A percentile compares a stretch with the other conserved stretches of the same genome.
These are phyloP conservation scores for Calosoma granatense DNA, from an alignment of 1,140 invertebrate species.

Conservation along the genomic window DNA sequence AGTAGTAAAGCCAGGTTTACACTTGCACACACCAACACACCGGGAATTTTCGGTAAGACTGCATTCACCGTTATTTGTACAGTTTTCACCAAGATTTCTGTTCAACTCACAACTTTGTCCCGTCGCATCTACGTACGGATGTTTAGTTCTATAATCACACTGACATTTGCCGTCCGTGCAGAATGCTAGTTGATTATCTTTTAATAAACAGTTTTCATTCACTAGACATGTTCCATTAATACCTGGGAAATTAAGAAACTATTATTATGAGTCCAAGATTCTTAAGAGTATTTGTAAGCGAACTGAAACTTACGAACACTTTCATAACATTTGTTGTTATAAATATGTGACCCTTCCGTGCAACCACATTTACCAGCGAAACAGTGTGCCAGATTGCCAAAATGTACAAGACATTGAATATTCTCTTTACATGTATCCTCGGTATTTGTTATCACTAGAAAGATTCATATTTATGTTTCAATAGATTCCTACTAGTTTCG, in stretches of 20 bases:
- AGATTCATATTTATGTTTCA: too few species aligned
- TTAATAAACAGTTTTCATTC: background rate
- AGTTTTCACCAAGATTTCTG: background rate
- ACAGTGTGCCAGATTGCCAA: too few species aligned
- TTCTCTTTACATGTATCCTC: too few species aligned
- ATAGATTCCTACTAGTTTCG: too few species aligned
- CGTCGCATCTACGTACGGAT: background rate
- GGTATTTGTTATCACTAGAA: too few species aligned
- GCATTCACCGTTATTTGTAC: background rate
- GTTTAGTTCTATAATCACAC: background rate
- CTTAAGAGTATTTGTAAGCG: too few species aligned
- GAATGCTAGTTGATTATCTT: background rate
- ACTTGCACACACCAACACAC: background rate
- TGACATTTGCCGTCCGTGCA: background rate
- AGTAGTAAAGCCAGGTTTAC: background rate
- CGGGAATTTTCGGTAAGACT: background rate
- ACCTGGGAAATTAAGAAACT: too few species aligned
- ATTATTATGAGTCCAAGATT: too few species aligned
- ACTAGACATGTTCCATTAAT: too few species aligned
- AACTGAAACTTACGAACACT: background rate
- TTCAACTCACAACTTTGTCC: background rate
- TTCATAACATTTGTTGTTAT: background rate
- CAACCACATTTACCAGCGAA: background rate
- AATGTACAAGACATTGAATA: too few species aligned
- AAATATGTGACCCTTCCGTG: background rate